These are phyloP conservation scores for Turnix velox DNA, from an alignment of 2,113 vertebrate species.

Conservation along the genomic window DNA sequence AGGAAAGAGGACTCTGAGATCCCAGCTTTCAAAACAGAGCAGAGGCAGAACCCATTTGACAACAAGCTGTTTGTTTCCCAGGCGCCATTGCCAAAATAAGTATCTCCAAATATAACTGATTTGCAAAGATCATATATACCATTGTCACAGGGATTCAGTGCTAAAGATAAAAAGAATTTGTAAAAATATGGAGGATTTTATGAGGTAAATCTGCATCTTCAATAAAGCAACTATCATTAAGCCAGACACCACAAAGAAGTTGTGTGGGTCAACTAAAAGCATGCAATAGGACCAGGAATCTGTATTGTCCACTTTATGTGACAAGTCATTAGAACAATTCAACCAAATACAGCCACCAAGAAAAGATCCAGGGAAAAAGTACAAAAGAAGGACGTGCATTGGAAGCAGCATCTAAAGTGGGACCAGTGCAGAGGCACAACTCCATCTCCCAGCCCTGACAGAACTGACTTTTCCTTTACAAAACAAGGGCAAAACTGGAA, in stretches of 20 bases:
- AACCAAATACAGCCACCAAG: not conserved
- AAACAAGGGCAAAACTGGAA: not conserved
- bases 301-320: not conserved
- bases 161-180: not conserved
- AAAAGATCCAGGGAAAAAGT: not conserved
- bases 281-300: not conserved
- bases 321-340: not conserved
- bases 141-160: not conserved
- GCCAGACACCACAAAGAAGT: not conserved
- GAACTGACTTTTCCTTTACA: not conserved
- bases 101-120: not conserved
- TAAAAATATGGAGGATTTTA: accelerated
- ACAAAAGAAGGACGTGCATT: not conserved
- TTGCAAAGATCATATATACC: not conserved
- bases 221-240: not conserved
- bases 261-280: not conserved
- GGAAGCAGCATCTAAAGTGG: not conserved
- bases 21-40: not conserved
- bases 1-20: not conserved
- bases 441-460: not conserved
- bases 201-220: not conserved
- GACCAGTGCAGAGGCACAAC: not conserved
- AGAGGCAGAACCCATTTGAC: not conserved
- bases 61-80: not conserved
- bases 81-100: not conserved